A percentile compares a stretch with the other conserved stretches of the same genome.
These are phyloP conservation scores for Drosophila kikkawai DNA, from an alignment of 1,140 invertebrate species.

Conservation along the genomic window DNA sequence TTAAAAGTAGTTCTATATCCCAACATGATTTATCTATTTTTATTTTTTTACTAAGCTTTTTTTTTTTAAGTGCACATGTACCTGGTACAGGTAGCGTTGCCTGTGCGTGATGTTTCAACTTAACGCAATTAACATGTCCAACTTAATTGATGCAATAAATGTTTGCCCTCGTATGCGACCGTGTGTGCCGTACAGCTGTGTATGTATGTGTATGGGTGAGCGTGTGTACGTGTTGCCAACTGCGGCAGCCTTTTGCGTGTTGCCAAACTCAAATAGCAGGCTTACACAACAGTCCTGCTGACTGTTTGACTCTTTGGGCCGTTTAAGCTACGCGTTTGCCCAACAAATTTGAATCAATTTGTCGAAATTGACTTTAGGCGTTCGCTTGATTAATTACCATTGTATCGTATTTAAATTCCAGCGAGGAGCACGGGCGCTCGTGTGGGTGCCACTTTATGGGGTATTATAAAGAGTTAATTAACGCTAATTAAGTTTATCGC, in stretches of 20 bases:
- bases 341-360: conserved; percentile 83
- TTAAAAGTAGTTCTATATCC: background rate
- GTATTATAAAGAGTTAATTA: conserved; percentile 44
- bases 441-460: conserved; percentile 15
- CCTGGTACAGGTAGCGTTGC: conserved; percentile 21
- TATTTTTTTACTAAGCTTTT: background rate
- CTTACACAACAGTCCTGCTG: conserved; percentile 31
- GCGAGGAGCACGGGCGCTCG: background rate
- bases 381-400: conserved; percentile 77
- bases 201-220: conserved; percentile 32
- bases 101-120: conserved; percentile 82
- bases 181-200: conserved; percentile 32
- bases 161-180: conserved; percentile 58
- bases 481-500: conserved; percentile 41
- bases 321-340: conserved; percentile 63
- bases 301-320: conserved; percentile 45
- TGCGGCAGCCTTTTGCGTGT: conserved; percentile 73
- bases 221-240: conserved; percentile 67
- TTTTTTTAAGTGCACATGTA: background rate
- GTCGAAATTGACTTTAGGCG: conserved; percentile 82
- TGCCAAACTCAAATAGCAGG: conserved; percentile 69
- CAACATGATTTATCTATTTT: background rate
- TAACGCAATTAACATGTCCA: conserved; percentile 84
- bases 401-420: conserved; percentile 73
- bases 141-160: conserved; percentile 84